Conservation (phyloP, 1,140 invertebrate species). For the Akabosia matsudoensis region DNA sequence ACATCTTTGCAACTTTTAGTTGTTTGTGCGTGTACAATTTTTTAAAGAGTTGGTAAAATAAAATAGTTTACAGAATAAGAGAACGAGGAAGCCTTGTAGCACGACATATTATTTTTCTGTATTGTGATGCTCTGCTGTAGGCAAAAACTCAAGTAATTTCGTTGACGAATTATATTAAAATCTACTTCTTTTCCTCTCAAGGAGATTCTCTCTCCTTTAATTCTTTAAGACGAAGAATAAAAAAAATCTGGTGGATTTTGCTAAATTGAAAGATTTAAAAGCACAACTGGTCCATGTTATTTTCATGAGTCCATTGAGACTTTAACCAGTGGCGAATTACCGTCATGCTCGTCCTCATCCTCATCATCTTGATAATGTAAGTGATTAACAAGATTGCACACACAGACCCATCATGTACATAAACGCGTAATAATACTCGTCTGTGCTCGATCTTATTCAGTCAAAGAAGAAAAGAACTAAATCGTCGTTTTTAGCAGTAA, state of each 20-base stretch:
- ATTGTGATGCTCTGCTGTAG: neutral
- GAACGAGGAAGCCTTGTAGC: neutral
- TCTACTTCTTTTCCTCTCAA: neutral
- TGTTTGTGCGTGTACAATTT: neutral
- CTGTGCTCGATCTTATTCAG: neutral
- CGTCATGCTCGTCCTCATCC: neutral
- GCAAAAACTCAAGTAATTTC: neutral
- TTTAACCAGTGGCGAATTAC: conserved; percentile 4
- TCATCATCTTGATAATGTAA: neutral
- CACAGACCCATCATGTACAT: neutral
- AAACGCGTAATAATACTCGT: too few species aligned
- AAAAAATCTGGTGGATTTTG: neutral
- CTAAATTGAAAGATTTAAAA: conserved; percentile 15
- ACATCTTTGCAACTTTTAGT: conserved; percentile 27
- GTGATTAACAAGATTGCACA: conserved; percentile 7
- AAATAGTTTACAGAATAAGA: neutral
- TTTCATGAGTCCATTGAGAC: neutral
- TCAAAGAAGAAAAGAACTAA: neutral
- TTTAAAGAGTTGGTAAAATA: neutral
- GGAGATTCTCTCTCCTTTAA: neutral
- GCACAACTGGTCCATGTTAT: conserved; percentile 5
- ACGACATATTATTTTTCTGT: neutral
- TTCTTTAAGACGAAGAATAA: neutral
- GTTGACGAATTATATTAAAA: neutral
- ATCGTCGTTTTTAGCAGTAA: neutral